Conservation (phyloP, 1,140 invertebrate species). For the Magallana angulata region DNA sequence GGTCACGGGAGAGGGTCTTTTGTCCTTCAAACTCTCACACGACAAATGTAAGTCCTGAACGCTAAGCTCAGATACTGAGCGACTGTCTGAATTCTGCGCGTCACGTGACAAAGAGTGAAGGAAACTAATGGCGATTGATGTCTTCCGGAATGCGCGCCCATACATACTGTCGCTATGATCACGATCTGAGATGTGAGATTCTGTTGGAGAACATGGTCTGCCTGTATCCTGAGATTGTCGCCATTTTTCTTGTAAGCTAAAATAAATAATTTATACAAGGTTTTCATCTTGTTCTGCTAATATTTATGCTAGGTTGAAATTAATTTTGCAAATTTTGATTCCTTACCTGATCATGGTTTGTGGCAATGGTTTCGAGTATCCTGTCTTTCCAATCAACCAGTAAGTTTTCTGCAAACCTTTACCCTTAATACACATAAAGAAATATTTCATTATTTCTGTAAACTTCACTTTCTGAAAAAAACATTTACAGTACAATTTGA, state of each 20-base stretch:
- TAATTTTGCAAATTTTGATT: not conserved
- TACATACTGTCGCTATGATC: conserved; percentile 70
- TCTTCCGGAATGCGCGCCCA: conserved; percentile 67
- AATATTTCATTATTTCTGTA: not conserved
- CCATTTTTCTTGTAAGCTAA: conserved; percentile 62
- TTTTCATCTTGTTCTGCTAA: not conserved
- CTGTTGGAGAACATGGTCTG: conserved; percentile 60
- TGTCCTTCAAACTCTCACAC: conserved; percentile 52
- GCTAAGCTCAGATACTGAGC: conserved; percentile 51
- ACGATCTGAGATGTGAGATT: conserved; percentile 63
- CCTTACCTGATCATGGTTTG: conserved; percentile 61
- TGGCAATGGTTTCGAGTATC: conserved; percentile 65
- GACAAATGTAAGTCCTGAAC: conserved; percentile 52
- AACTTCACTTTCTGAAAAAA: no score
- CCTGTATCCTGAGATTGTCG: conserved; percentile 52
- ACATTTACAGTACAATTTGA: no score
- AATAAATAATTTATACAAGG: conserved; percentile 29
- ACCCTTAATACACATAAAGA: conserved; percentile 60
- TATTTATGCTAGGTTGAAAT: not conserved
- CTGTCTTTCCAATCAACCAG: conserved; percentile 71
- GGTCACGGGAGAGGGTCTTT: conserved; percentile 1
- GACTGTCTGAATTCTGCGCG: conserved; percentile 38
- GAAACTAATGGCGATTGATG: conserved; percentile 65
- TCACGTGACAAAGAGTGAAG: conserved; percentile 57
- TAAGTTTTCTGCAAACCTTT: conserved; percentile 72